A percentile compares a stretch with the other conserved stretches of the same genome.
Conservation (phyloP, 1,140 invertebrate species). For the Belonocnema kinseyi region DNA sequence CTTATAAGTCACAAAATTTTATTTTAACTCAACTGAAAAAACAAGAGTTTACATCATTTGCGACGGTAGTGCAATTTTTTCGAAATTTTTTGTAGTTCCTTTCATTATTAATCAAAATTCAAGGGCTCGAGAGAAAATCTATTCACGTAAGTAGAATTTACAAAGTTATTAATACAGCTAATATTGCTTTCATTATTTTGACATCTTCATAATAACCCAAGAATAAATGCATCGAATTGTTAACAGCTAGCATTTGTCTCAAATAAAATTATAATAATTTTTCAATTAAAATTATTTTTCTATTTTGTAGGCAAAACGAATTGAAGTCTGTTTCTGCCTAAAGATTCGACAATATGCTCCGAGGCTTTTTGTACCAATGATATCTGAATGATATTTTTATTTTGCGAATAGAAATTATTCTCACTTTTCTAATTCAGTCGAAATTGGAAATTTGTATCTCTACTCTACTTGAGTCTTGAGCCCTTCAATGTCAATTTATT, state of each 20-base stretch:
- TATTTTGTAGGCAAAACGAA: slow-evolving; percentile 24
- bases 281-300: background rate
- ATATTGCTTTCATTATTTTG: too few species aligned
- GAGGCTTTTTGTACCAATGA: slow-evolving; percentile 17
- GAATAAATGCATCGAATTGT: too few species aligned
- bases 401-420: background rate
- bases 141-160: background rate
- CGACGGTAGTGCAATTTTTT: too few species aligned
- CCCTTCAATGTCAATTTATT: too few species aligned
- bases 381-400: background rate
- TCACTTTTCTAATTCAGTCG: too few species aligned
- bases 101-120: background rate
- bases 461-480: too few species aligned
- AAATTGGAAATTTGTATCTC: too few species aligned
- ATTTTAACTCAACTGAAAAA: too few species aligned
- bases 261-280: background rate
- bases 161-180: background rate
- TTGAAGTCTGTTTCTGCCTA: slow-evolving; percentile 28
- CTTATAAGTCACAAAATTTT: too few species aligned
- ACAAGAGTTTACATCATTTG: too few species aligned
- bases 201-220: too few species aligned
- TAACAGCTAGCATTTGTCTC: background rate
- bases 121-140: background rate
- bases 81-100: background rate
- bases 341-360: slow-evolving; percentile 8